Conservation (phyloP, 1,140 invertebrate genomes). For the Caenorhabditis latens region DNA sequence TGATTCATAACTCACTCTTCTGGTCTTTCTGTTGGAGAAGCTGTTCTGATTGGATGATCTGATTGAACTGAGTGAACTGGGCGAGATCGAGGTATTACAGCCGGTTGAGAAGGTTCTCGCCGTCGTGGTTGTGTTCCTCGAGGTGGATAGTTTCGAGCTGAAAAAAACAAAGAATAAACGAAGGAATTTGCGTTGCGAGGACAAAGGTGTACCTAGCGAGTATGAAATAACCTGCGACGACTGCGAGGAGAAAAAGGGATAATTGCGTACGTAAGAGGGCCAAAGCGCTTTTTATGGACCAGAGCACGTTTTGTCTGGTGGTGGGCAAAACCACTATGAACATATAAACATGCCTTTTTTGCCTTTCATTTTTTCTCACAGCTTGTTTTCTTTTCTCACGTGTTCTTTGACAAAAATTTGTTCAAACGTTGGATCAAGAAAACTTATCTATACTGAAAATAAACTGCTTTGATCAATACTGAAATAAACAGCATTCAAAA, state of each 20-base stretch:
- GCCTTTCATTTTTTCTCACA: not conserved
- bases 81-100: no score
- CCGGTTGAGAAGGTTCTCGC: no score
- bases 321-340: not conserved
- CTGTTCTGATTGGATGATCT: no score
- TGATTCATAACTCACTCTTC: no score
- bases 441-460: no score
- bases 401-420: not conserved
- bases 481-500: no score
- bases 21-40: no score
- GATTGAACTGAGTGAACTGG: no score
- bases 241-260: not conserved
- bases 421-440: not conserved
- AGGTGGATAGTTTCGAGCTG: slow-evolving; percentile 16
- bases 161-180: not conserved
- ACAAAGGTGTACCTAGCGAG: slow-evolving; percentile 24
- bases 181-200: not conserved
- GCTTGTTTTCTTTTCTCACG: not conserved
- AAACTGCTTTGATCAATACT: no score
- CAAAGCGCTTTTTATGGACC: slow-evolving; percentile 42
- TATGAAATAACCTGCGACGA: slow-evolving; percentile 32
- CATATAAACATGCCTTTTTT: not conserved
- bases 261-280: slow-evolving; percentile 46
- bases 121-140: no score
- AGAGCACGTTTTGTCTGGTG: slow-evolving; percentile 3